Percentiles rank a stretch among this genome's conserved stretches.
Conservation (phyloP, 2,888 invertebrate genomes). For the Drosophila phalerata region DNA sequence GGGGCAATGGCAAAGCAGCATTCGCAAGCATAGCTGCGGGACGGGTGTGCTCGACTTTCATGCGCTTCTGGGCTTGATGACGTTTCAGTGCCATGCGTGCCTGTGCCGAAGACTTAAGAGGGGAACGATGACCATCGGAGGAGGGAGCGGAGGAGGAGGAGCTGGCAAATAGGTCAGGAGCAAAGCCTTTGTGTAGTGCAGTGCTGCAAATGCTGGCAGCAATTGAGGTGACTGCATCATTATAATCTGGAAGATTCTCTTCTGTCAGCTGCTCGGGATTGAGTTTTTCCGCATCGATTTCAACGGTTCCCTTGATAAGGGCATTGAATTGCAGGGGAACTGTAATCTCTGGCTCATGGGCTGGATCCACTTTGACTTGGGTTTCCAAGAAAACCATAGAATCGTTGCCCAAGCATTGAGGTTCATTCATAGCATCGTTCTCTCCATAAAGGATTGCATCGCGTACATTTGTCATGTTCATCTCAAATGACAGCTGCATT, state of each 20-base stretch:
- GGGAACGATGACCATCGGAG: neutral
- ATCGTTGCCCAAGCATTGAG: slow-evolving; percentile 7
- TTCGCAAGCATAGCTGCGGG: neutral
- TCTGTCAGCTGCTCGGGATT: slow-evolving; percentile 44
- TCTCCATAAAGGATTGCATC: slow-evolving; percentile 59
- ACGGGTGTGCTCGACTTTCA: slow-evolving; percentile 7
- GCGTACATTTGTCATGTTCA: slow-evolving; percentile 77
- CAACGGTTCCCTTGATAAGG: slow-evolving; percentile 68
- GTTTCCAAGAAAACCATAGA: slow-evolving; percentile 62
- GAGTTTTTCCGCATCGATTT: slow-evolving; percentile 72
- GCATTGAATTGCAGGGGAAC: slow-evolving; percentile 78
- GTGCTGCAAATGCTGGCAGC: slow-evolving; percentile 80
- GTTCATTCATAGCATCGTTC: rapidly evolving
- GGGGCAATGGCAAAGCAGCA: neutral
- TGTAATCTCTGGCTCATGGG: slow-evolving; percentile 5
- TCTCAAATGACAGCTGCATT: slow-evolving; percentile 79
- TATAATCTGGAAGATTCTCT: slow-evolving; percentile 65
- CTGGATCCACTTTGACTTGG: slow-evolving; percentile 49
- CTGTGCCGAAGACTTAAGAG: slow-evolving; percentile 4
- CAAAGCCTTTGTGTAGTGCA: slow-evolving; percentile 70
- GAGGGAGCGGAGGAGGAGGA: neutral
- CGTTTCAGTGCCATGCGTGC: slow-evolving; percentile 47
- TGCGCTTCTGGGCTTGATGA: slow-evolving; percentile 43
- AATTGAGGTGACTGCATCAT: slow-evolving; percentile 76
- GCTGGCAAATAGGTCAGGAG: slow-evolving; percentile 20